These are phyloP conservation scores for Mus spicilegus DNA, from an alignment of 2,113 vertebrate species.

Conservation along the genomic window DNA sequence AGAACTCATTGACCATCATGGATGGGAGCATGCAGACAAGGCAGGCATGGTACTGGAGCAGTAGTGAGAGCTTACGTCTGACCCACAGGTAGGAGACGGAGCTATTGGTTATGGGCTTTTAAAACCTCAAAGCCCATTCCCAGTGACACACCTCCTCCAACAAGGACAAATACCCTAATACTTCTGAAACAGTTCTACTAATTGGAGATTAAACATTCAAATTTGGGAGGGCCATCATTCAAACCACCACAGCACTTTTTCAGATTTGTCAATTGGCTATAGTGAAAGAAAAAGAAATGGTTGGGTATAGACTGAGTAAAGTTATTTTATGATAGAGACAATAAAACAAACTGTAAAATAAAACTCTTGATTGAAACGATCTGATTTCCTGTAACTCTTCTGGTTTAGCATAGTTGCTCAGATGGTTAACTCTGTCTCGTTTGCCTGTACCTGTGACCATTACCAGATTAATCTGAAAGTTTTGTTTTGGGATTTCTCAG, in stretches of 20 bases:
- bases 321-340: neutral
- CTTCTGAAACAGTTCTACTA: neutral
- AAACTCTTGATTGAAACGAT: conserved; percentile 1
- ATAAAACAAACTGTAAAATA: neutral
- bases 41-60: neutral
- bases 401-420: conserved; percentile 2
- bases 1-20: neutral
- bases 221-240: neutral
- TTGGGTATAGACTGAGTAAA: conserved; percentile 14
- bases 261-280: neutral
- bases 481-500: neutral
- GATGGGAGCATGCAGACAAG: neutral
- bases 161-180: neutral
- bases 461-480: neutral
- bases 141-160: neutral
- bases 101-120: neutral
- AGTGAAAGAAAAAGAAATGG: neutral
- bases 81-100: neutral
- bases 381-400: neutral
- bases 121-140: neutral
- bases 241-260: neutral
- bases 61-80: neutral
- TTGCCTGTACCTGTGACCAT: neutral
- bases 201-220: neutral
- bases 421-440: neutral